Evolutionary conservation across 2,797 vertebrate genomes (phyloP).

Genomic region (Scolopax bukidnonensis): DNA sequence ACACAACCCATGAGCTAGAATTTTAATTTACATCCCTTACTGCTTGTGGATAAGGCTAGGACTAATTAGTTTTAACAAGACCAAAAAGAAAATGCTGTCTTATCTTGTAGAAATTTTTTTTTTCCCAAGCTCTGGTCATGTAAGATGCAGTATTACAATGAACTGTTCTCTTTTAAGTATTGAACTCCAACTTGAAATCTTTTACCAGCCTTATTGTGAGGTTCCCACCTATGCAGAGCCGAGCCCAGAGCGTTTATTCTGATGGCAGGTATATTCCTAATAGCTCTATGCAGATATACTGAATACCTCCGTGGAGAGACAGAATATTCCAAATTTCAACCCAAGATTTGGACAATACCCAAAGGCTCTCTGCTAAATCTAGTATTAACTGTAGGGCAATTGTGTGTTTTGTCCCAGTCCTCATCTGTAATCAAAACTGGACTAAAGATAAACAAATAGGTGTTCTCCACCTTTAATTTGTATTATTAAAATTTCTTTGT

Average conservation of each 20-base stretch:
- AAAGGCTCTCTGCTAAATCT: neutral
- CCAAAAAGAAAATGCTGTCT: neutral
- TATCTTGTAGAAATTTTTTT: neutral
- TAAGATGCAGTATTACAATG: neutral
- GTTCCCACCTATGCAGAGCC: neutral
- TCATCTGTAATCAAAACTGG: neutral
- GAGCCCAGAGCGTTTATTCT: neutral
- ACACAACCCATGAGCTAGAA: neutral
- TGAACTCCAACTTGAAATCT: neutral
- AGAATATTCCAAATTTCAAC: neutral
- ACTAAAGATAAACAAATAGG: neutral
- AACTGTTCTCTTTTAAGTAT: neutral
- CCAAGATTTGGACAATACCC: neutral
- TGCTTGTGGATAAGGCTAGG: neutral
- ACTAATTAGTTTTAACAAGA: neutral
- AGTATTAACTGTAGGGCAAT: neutral
- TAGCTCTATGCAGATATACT: neutral
- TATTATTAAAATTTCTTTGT: neutral
- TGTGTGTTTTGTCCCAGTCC: neutral
- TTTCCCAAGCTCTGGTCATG: neutral
- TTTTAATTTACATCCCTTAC: neutral
- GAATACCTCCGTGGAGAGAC: neutral
- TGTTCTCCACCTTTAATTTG: neutral
- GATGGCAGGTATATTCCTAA: neutral
- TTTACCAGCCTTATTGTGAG: neutral